Conservation (phyloP, 2,797 vertebrate species). For the Nothura maculosa region DNA sequence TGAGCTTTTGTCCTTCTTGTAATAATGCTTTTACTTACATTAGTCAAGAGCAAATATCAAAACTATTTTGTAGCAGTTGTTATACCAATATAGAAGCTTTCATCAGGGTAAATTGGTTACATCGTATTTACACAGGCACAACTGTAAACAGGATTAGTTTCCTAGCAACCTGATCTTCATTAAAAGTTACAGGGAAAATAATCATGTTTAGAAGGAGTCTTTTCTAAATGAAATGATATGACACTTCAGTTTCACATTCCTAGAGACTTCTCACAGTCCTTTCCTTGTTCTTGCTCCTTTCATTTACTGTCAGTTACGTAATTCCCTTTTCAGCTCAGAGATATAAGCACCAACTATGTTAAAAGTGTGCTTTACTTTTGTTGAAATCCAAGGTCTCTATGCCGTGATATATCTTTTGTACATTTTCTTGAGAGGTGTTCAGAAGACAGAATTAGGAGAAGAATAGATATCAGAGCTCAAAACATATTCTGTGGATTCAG, state of each 20-base stretch:
- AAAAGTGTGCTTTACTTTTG: neutral
- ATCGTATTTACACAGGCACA: neutral
- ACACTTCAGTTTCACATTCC: neutral
- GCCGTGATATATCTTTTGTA: neutral
- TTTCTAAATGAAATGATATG: conserved; percentile 28
- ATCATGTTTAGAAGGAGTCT: conserved; percentile 20
- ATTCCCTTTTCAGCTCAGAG: conserved; percentile 10
- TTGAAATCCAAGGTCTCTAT: conserved; percentile 24
- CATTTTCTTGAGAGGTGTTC: neutral
- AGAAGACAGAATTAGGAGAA: neutral
- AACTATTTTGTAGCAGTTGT: neutral
- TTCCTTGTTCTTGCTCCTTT: conserved; percentile 8
- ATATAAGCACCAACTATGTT: neutral
- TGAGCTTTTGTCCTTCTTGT: neutral
- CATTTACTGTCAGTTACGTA: conserved; percentile 1
- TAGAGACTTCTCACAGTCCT: neutral
- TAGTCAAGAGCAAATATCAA: neutral
- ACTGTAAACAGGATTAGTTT: neutral
- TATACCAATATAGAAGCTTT: neutral
- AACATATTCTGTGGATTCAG: neutral
- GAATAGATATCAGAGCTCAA: neutral
- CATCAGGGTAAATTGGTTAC: neutral
- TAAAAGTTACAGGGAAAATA: conserved; percentile 29
- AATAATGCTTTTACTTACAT: neutral
- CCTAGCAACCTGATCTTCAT: conserved; percentile 26